Evolutionary conservation across 2,888 invertebrate genomes (phyloP), one percentile per base, ranked within the genome.

Genomic region (Ormyrus nitidulus): DNA sequence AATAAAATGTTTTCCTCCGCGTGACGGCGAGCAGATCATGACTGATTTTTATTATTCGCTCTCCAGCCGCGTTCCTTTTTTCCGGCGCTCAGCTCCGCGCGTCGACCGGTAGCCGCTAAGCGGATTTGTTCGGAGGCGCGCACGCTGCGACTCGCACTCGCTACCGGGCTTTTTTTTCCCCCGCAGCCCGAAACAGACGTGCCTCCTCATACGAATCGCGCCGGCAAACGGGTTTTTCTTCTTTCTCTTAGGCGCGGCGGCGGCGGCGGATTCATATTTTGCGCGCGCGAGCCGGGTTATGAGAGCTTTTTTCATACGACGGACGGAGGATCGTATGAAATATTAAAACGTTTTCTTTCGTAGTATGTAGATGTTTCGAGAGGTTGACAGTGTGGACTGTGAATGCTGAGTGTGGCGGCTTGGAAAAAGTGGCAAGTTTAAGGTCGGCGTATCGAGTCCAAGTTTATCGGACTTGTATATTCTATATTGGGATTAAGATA

Each of bases 211-310:
- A 74, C 58, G 65, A 74, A 74, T 74, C 65, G 74, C 46, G 51
- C 19, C 8, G 19, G 51, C 11, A 46, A 77, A 71, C 65, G 65
- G 61, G 77, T 77, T 77, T 77, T 77, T 77, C 77, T 65, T 13
- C 70, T 65, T 58, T 11, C 6, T 19, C 19, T 19, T 19, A 2
- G 19, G 19, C 19, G 19, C 19, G 19, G 13, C 13, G 13, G 13
- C 19, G 19, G 19, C 51, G 58, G 6, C 54, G 19, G 19, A 66
- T 56, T 66, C 74, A 66, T 74, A 73, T 73, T 73, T 73, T 56
- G 44, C 19, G 49, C 34, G 13, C 11, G 53, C 19, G 51, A 49
- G 51, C 10, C 6, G 4, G 10, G 19, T 19, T 19, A 19, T 2
- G 19, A 19, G 19, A 19, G 19, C 19, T 19, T 19, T 19, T 19